Conservation (phyloP, 2,888 invertebrate species). For the Argyresthia albistria region DNA sequence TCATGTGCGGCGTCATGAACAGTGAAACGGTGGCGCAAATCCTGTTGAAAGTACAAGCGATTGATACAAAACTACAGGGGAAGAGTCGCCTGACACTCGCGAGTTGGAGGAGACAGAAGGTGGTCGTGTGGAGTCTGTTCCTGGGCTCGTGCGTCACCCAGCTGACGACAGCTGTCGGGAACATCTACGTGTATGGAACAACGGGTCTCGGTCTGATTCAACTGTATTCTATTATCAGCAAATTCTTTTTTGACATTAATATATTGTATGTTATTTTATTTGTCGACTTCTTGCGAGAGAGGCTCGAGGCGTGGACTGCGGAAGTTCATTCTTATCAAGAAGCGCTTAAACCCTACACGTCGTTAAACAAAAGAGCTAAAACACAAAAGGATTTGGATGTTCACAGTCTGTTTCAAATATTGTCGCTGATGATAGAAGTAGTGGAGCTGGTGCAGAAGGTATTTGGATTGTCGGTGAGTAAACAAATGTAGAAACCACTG, state of each 20-base stretch:
- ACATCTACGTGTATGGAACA: not conserved
- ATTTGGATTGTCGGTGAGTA: not conserved
- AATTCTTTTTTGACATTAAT: not conserved
- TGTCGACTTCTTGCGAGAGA: not conserved
- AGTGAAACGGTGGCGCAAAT: not conserved
- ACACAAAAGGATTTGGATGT: not conserved
- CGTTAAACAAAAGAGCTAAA: not conserved
- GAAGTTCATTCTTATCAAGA: not conserved
- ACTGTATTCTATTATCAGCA: not conserved
- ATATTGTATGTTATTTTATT: not conserved
- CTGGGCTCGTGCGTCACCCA: too few relatives aligned
- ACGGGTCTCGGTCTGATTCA: not conserved
- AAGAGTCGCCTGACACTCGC: too few relatives aligned
- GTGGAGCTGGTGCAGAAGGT: not conserved
- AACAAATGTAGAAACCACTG: too few relatives aligned
- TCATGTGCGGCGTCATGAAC: not conserved
- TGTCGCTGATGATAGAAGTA: too few relatives aligned
- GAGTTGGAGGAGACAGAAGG: not conserved
- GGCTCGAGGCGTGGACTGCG: not conserved
- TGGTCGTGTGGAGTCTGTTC: not conserved
- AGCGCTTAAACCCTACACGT: not conserved
- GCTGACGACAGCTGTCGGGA: not conserved
- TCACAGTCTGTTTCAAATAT: not conserved
- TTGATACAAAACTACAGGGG: not conserved
- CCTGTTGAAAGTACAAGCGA: not conserved